These are phyloP conservation scores for Semnornis frantzii DNA, from an alignment of 2,113 vertebrate species.

Conservation along the genomic window DNA sequence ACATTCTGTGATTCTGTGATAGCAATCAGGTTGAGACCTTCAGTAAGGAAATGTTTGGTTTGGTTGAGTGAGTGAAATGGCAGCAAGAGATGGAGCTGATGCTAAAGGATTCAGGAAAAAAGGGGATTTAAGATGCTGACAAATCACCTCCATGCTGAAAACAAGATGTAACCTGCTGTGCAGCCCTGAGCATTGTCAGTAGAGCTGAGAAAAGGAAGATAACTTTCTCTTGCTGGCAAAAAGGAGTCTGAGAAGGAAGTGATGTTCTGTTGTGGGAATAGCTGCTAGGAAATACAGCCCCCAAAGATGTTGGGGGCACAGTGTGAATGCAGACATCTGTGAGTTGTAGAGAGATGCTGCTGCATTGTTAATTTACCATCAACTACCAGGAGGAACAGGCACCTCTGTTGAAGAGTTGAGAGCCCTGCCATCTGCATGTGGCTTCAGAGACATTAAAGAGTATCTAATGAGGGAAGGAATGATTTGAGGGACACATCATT, in stretches of 20 bases:
- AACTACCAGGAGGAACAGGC: background rate
- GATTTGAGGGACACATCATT: background rate
- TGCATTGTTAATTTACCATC: background rate
- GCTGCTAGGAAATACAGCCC: background rate
- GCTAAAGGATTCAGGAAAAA: background rate
- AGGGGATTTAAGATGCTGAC: background rate
- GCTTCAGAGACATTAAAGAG: background rate
- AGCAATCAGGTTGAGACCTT: background rate
- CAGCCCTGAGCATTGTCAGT: background rate
- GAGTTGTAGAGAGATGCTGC: background rate
- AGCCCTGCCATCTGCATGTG: background rate
- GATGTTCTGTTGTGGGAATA: background rate
- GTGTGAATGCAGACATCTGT: background rate
- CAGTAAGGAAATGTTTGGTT: background rate
- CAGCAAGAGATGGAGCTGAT: background rate
- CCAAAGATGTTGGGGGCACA: background rate
- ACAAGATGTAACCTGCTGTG: background rate
- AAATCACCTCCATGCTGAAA: background rate
- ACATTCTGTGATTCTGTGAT: too few species aligned
- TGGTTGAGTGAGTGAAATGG: background rate
- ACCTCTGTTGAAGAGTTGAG: background rate
- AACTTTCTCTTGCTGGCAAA: background rate
- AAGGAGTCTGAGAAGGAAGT: background rate
- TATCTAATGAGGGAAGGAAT: background rate
- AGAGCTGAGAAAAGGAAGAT: background rate